These are phyloP conservation scores for Drosophila simulans DNA, from an alignment of 1,140 invertebrate genomes.

Conservation along the genomic window DNA sequence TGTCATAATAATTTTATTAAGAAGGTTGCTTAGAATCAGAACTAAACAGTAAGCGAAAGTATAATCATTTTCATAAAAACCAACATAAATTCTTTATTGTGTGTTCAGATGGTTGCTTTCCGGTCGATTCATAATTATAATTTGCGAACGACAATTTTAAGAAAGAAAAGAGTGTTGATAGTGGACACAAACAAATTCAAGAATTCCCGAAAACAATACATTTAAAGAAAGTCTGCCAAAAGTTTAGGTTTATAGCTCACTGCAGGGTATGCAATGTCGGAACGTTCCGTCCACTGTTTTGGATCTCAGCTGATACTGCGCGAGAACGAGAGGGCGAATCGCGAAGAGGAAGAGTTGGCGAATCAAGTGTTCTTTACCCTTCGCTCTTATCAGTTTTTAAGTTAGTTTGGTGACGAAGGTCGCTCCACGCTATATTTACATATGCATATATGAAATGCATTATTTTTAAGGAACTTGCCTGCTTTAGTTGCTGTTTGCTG, in stretches of 20 bases:
- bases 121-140: not conserved
- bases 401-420: slow-evolving; percentile 28
- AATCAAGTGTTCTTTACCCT: slow-evolving; percentile 50
- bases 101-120: not conserved
- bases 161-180: not conserved
- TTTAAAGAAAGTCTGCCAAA: too few relatives aligned
- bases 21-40: not conserved
- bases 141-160: not conserved
- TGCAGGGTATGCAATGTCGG: slow-evolving; percentile 13
- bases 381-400: slow-evolving; percentile 51
- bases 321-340: slow-evolving; percentile 10
- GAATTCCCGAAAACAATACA: not conserved
- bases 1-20: too few relatives aligned
- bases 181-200: not conserved
- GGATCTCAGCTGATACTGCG: slow-evolving; percentile 24
- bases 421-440: slow-evolving; percentile 12
- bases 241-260: not conserved
- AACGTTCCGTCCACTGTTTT: not conserved
- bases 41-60: not conserved
- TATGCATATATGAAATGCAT: not conserved
- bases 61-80: too few relatives aligned
- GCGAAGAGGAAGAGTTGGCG: slow-evolving; percentile 50
- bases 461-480: slow-evolving; percentile 37
- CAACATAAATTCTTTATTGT: not conserved
- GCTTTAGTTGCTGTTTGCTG: slow-evolving; percentile 25